phyloP scores from a whole-genome alignment of 2,888 invertebrate species.

The Phaonia tiefii region DNA sequence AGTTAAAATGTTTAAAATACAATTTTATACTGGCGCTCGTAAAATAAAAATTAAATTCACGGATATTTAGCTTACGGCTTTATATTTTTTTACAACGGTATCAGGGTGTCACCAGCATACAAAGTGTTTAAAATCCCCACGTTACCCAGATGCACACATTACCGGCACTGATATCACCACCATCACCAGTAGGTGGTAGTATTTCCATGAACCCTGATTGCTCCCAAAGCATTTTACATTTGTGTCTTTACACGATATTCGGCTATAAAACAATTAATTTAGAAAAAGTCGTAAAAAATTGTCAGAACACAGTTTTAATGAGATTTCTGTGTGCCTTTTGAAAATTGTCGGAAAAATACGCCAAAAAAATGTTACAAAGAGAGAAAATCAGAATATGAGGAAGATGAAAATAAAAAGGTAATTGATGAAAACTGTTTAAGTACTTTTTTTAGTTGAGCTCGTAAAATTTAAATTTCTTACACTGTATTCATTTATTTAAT shows the following conservation, averaged over 20 bases:
- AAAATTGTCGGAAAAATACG: slow-evolving; percentile 13
- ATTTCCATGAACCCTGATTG: too few species aligned
- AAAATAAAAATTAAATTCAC: too few species aligned
- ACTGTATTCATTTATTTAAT: neutral
- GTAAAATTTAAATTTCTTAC: slow-evolving; percentile 25
- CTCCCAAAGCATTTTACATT: neutral
- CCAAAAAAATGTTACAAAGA: neutral
- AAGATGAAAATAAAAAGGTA: slow-evolving; percentile 54
- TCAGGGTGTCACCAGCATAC: slow-evolving; percentile 39
- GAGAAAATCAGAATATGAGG: neutral
- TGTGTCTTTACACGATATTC: slow-evolving; percentile 44
- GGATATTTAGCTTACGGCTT: too few species aligned
- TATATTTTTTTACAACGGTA: too few species aligned
- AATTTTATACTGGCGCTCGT: too few species aligned
- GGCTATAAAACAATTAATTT: slow-evolving; percentile 63
- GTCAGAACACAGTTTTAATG: slow-evolving; percentile 53
- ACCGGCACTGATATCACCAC: too few species aligned
- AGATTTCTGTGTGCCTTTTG: slow-evolving; percentile 28
- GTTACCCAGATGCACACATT: neutral
- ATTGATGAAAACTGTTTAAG: slow-evolving; percentile 58
- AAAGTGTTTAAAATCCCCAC: slow-evolving; percentile 51
- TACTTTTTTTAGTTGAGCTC: slow-evolving; percentile 39
- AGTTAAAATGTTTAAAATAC: too few species aligned
- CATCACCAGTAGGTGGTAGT: too few species aligned
- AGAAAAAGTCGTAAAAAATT: slow-evolving; percentile 58